Base-by-base conservation (phyloP, 2,888 invertebrate species). In the Drosophila borealis region DNA sequence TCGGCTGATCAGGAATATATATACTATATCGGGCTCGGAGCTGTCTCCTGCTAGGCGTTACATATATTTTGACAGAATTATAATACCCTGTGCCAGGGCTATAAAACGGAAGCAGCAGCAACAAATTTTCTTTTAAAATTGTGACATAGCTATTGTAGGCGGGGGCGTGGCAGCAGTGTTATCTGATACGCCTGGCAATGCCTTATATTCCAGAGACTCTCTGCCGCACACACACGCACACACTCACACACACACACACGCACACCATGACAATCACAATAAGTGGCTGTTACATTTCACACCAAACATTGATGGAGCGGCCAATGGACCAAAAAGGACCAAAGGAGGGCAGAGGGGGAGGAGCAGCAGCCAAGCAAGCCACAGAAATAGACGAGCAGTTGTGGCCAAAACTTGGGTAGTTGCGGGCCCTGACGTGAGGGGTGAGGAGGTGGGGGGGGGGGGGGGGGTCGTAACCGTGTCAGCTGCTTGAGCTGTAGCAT, bases 271-370 rank as follows among this genome's bases (percentile, higher is more conserved):
- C 86, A 86, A 89, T 88, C 88, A 80, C 74, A 87, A 85, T 88
- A 86, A 89, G 89, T 88, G 85, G 85, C 81, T 89, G 89, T 88
- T 88, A 86, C 85, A 87, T 89, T 86, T 89, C 81, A 88, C 82
- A 89, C 84, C 77, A 77, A 76, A 60, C 83, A 88, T 82, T 88
- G 88, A 88, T 85, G 82, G 70, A 88, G 70, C 71, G 56, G 59
- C 63, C 82, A 59, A 59, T 61, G 70, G 49, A 48, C 48, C 61
- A 56, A 63, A 53, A 51, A 50, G 65, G 39, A 56, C 50, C 34
- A 50, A 69, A 51, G n/a, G 10, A 44, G 63, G 42, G 10, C 41
- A 14, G 8, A 9, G 19, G 25, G 45, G 56, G n/a, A 9, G 50
- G 39, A 33, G 49, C 29, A 64, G 21, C 57, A 59, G 55, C 61